Base-by-base conservation (phyloP, 2,797 vertebrate genomes). In the Denticeps clupeoides region DNA sequence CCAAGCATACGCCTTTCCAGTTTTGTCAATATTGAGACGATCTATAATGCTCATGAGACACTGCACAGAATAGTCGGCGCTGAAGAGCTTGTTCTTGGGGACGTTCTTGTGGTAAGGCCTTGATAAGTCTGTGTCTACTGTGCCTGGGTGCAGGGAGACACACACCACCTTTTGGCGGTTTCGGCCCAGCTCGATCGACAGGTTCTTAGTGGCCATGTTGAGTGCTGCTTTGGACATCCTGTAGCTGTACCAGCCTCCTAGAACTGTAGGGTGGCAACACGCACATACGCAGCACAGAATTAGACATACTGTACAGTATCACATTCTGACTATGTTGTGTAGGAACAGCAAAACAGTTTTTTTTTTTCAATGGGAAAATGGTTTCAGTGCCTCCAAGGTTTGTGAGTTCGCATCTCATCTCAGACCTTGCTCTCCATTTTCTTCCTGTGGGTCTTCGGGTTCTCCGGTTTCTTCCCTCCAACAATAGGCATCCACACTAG, bases 191-290 rank as follows among this genome's bases (percentile, higher is more conserved):
- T 83, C 73, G 62, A 77, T 79, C 11, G 79, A 82, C 45, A 81
- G 62, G 63, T 81, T 87, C 55, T 58, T 79, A 5, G 65, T 85
- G 3, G 78, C 72, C 78, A 81, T 71, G 67, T 86, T 86, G 21
- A 86, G 75, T 21, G 76, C 79, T 53, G 71, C 71, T 74, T 83
- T 79, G 53, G 76, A 83, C 66, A 81, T 67, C 22, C 77, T 70
- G 59, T 77, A 83, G 60, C 69, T 84, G 70, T 77, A 82, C 66
- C 71, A 86, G 11, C 74, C 79, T 40, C 74, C 80, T 29, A 81
- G 74, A 65, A 63, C 73, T 73, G 46, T 2, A 6, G 38, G 38
- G 27, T 45, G 8, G 37, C 33, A 19, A 38, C 9, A 45, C 6
- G 45, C 18, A 51, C n/a, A 42, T 22, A 3, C 6, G 25, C 3